These are phyloP conservation scores for Conus ventricosus DNA, from an alignment of 1,140 invertebrate species.

Conservation along the genomic window DNA sequence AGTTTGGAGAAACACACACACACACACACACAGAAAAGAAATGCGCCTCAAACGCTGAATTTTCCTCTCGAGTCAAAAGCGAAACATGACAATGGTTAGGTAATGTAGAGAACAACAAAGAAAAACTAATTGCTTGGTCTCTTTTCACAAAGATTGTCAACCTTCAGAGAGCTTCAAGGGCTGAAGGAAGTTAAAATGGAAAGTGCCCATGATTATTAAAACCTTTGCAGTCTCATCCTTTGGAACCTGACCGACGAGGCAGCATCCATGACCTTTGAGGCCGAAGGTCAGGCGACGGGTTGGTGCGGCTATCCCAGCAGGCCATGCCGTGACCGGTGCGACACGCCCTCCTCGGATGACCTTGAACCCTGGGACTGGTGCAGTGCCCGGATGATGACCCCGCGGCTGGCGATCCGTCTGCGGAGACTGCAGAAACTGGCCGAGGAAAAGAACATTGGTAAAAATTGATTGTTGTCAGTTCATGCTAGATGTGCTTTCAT, in stretches of 20 bases:
- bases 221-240: constrained; percentile 6
- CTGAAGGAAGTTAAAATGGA: no score
- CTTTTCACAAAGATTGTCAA: no score
- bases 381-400: constrained; percentile 46
- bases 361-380: constrained; percentile 49
- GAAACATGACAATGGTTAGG: no score
- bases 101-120: no score
- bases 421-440: constrained; percentile 31
- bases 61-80: no score
- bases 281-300: background rate
- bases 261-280: constrained; percentile 22
- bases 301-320: constrained; percentile 41
- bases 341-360: background rate
- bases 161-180: no score
- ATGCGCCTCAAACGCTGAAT: no score
- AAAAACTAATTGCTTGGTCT: no score
- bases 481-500: no score
- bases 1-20: no score
- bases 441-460: constrained; percentile 34
- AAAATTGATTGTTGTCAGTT: background rate
- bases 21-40: no score
- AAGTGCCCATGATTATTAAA: no score
- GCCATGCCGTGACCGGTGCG: constrained; percentile 35
- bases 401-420: constrained; percentile 37
- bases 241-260: constrained; percentile 4